Percentiles rank a stretch among this genome's conserved stretches.
Conservation (phyloP, 2,888 invertebrate genomes). For the Automeris io region DNA sequence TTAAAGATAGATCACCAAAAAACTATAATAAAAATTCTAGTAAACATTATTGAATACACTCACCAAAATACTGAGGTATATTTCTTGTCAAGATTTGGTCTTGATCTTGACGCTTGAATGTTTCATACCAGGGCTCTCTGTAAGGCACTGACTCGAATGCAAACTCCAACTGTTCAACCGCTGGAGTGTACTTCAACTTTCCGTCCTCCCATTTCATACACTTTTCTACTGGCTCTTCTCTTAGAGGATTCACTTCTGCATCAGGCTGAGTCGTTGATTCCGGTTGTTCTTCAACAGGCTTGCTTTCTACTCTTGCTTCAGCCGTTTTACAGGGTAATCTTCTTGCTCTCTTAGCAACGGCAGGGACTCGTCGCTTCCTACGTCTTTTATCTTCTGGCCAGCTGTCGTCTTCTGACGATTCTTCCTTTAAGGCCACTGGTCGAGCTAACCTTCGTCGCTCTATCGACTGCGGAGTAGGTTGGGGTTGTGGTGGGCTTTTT, state of each 20-base stretch:
- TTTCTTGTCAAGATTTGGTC: conserved; percentile 80
- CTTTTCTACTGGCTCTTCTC: conserved; percentile 45
- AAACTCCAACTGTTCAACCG: conserved; percentile 80
- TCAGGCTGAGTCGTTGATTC: conserved; percentile 17
- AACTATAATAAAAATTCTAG: too few species aligned
- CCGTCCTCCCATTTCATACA: conserved; percentile 73
- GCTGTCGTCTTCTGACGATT: conserved; percentile 65
- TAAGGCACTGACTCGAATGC: conserved; percentile 86
- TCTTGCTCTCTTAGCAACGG: conserved; percentile 33
- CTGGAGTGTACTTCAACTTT: conserved; percentile 59
- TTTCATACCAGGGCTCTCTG: conserved; percentile 87
- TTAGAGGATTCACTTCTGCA: conserved; percentile 35
- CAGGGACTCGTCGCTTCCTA: conserved; percentile 39
- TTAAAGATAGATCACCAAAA: too few species aligned
- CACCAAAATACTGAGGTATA: conserved; percentile 76
- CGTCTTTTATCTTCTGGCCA: conserved; percentile 54
- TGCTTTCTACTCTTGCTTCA: conserved; percentile 15
- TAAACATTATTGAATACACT: too few species aligned
- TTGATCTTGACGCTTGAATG: conserved; percentile 85
- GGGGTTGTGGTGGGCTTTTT: conserved; percentile 53
- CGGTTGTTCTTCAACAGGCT: conserved; percentile 10
- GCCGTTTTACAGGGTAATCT: conserved; percentile 23
- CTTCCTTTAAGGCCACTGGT: conserved; percentile 62
- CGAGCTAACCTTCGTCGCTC: conserved; percentile 57
- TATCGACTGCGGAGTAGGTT: conserved; percentile 39